Evolutionary conservation across 2,113 vertebrate genomes (phyloP).

Genomic region (Limanda limanda): DNA sequence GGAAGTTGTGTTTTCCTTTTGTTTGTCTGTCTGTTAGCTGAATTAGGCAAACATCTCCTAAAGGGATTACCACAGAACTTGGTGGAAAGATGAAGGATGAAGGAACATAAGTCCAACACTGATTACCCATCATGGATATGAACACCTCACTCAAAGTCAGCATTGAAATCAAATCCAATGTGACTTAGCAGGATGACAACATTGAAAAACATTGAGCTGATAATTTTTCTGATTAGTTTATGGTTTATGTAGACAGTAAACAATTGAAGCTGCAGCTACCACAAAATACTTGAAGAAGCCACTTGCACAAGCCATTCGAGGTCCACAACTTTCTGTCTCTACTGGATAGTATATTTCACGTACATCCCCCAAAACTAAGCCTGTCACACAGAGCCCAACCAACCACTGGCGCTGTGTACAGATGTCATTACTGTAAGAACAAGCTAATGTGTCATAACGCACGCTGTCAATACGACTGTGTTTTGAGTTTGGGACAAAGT

Average conservation of each 20-base stretch:
- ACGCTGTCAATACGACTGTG: conserved; percentile 4
- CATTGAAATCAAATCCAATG: too few relatives aligned
- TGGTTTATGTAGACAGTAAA: too few relatives aligned
- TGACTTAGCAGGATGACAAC: too few relatives aligned
- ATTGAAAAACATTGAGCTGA: too few relatives aligned
- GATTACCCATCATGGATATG: too few relatives aligned
- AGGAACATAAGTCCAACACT: too few relatives aligned
- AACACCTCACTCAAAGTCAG: too few relatives aligned
- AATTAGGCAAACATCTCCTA: too few relatives aligned
- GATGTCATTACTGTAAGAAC: conserved; percentile 13
- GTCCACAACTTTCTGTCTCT: not conserved
- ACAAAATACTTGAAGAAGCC: not conserved
- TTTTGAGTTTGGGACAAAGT: conserved; percentile 2
- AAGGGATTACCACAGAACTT: too few relatives aligned
- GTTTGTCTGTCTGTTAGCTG: not conserved
- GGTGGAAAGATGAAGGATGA: too few relatives aligned
- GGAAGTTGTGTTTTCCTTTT: not conserved
- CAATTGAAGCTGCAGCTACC: too few relatives aligned
- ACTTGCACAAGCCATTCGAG: not conserved
- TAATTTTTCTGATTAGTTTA: too few relatives aligned
- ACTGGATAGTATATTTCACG: not conserved
- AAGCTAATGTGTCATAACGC: not conserved
- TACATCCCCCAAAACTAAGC: conserved; percentile 44
- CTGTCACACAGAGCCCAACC: conserved; percentile 54
- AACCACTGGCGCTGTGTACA: conserved; percentile 47